phyloP scores from a whole-genome alignment of 2,113 vertebrate genomes.

The Podarcis raffonei region DNA sequence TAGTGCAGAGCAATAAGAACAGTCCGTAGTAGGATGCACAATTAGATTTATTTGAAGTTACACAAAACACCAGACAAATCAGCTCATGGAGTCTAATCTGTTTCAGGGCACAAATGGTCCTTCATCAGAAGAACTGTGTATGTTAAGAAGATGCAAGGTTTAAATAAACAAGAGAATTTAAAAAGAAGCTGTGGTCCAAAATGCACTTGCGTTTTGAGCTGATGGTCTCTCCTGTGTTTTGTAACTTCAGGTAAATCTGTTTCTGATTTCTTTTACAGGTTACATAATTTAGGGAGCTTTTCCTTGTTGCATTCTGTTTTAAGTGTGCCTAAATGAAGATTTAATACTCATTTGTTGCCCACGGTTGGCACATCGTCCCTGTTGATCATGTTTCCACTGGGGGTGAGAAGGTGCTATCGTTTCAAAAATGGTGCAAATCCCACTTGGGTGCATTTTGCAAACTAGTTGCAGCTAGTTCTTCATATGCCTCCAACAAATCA shows the following conservation, averaged over 20 bases:
- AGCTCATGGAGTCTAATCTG: not conserved
- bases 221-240: not conserved
- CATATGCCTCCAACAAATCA: not conserved
- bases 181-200: not conserved
- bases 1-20: not conserved
- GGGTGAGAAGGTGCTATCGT: not conserved
- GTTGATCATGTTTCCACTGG: not conserved
- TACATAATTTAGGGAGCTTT: not conserved
- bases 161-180: not conserved
- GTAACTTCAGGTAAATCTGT: not conserved
- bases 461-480: not conserved
- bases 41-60: not conserved
- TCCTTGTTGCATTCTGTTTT: not conserved
- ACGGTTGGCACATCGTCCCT: not conserved
- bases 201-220: not conserved
- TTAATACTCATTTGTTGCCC: not conserved
- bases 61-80: not conserved
- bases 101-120: not conserved
- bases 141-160: not conserved
- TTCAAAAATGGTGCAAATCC: not conserved
- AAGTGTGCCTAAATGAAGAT: not conserved
- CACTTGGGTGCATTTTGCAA: not conserved
- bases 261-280: not conserved
- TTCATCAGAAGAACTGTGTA: not conserved
- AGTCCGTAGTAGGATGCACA: not conserved